Conservation (phyloP, 2,888 invertebrate genomes). For the Cylindroiulus punctatus region DNA sequence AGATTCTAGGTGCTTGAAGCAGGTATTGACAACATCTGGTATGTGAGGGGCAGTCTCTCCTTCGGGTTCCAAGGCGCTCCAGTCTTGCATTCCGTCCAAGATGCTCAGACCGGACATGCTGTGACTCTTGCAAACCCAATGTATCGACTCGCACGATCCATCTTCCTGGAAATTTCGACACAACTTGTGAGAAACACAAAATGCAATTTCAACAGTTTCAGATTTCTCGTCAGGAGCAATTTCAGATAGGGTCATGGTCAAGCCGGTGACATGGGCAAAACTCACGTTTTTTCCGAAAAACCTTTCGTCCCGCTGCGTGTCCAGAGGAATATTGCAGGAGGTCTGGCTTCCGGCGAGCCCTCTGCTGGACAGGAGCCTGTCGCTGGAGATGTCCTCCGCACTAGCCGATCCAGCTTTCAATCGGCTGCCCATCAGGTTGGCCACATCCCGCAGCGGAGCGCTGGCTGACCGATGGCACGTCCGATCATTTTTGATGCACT, state of each 20-base stretch:
- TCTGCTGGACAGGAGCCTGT: constrained; percentile 53
- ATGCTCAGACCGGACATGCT: constrained; percentile 67
- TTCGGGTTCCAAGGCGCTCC: constrained; percentile 49
- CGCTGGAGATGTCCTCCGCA: constrained; percentile 57
- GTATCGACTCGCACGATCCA: constrained; percentile 59
- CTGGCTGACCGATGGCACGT: constrained; percentile 65
- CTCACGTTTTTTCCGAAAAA: constrained; percentile 53
- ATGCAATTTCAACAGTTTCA: background rate
- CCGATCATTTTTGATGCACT: constrained; percentile 84
- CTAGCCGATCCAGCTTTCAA: constrained; percentile 55
- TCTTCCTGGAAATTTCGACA: constrained; percentile 39
- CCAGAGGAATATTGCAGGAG: constrained; percentile 58
- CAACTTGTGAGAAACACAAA: background rate
- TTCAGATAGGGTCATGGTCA: too few relatives aligned
- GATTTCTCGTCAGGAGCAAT: background rate
- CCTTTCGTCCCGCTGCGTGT: constrained; percentile 52
- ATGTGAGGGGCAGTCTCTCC: constrained; percentile 68
- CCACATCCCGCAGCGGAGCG: constrained; percentile 52
- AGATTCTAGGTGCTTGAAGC: constrained; percentile 82
- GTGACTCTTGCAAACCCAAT: constrained; percentile 60
- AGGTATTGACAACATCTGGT: constrained; percentile 81
- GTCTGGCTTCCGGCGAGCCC: constrained; percentile 56
- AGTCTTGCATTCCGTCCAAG: constrained; percentile 63
- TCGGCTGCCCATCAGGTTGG: constrained; percentile 45
- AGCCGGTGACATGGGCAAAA: background rate